Conservation (phyloP, 2,797 vertebrate species). For the Aythya fuligula region DNA sequence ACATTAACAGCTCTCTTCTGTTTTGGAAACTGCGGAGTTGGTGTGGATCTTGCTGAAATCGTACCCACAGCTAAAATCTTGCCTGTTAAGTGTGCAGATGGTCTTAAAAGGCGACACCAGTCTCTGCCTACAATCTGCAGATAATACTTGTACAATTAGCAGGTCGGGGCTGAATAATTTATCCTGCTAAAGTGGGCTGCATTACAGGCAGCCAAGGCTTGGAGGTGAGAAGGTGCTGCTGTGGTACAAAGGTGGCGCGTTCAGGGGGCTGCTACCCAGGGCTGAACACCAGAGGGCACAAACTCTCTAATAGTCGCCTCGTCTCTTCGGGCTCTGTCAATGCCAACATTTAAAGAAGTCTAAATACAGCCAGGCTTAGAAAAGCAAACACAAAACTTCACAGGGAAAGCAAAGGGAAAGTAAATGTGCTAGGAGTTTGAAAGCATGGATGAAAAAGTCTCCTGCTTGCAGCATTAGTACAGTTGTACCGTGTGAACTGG, state of each 20-base stretch:
- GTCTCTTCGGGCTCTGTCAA: neutral
- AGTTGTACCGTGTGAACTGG: neutral
- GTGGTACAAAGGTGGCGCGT: neutral
- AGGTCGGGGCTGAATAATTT: neutral
- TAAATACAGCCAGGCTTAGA: neutral
- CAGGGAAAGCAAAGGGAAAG: neutral
- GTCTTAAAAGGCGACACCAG: neutral
- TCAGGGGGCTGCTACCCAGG: neutral
- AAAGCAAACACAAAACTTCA: neutral
- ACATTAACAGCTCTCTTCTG: neutral
- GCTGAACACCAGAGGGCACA: slow-evolving; percentile 73
- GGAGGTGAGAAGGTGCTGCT: neutral
- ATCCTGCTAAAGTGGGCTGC: neutral
- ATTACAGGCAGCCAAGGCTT: neutral
- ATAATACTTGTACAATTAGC: neutral
- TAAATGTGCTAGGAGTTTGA: neutral
- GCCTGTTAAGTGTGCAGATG: neutral
- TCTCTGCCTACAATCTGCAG: neutral
- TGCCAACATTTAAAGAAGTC: neutral
- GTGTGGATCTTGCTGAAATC: neutral
- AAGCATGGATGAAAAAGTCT: neutral
- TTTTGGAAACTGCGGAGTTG: neutral
- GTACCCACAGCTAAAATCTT: neutral
- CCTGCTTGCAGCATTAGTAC: fast-evolving
- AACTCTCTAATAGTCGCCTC: neutral